These are phyloP conservation scores for Lynx canadensis DNA, from an alignment of 2,113 vertebrate species.

Conservation along the genomic window DNA sequence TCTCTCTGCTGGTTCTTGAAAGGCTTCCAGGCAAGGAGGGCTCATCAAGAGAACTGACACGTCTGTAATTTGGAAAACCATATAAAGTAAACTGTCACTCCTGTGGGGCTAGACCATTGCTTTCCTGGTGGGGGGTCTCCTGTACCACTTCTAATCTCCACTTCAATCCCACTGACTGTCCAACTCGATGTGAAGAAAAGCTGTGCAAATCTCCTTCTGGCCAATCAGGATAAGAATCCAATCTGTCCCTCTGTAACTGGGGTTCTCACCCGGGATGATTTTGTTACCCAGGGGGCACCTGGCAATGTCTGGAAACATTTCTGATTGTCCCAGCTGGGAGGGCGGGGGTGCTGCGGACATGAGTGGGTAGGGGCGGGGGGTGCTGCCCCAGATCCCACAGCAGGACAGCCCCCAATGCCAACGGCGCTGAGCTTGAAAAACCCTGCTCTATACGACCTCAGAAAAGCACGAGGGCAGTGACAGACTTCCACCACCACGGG, in stretches of 20 bases:
- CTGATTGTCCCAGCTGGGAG: neutral
- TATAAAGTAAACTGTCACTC: neutral
- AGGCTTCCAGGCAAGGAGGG: neutral
- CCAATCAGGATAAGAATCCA: neutral
- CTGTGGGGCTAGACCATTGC: neutral
- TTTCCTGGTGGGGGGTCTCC: neutral
- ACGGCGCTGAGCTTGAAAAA: rapidly evolving
- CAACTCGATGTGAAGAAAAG: neutral
- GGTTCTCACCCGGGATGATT: neutral
- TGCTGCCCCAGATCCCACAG: neutral
- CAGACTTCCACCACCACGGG: neutral
- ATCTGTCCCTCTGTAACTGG: neutral
- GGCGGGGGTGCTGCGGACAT: neutral
- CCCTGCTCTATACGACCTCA: neutral
- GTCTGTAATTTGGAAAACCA: neutral
- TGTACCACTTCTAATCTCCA: neutral
- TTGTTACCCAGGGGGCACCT: neutral
- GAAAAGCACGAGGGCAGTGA: neutral
- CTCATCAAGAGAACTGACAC: neutral
- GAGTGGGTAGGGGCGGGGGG: neutral
- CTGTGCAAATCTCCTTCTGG: neutral
- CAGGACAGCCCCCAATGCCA: neutral
- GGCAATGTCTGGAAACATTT: neutral
- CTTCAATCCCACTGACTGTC: neutral
- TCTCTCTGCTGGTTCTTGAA: neutral